These are phyloP conservation scores for Leptocoma aspasia DNA, from an alignment of 2,113 vertebrate species.

Conservation along the genomic window DNA sequence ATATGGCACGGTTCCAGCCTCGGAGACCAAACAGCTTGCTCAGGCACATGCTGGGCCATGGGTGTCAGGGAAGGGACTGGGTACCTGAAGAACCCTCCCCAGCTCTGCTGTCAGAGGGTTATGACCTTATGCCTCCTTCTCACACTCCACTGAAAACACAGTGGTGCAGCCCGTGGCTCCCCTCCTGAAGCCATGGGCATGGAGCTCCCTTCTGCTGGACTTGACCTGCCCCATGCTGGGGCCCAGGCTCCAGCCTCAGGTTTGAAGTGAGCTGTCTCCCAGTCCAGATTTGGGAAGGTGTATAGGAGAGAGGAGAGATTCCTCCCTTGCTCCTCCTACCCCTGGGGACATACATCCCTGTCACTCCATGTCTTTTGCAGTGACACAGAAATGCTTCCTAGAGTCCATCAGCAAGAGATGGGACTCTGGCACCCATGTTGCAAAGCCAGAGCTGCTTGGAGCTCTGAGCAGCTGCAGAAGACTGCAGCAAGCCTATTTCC, in stretches of 20 bases:
- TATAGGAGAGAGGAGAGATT: not conserved
- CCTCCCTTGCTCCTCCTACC: not conserved
- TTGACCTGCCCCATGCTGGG: not conserved
- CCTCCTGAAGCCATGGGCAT: not conserved
- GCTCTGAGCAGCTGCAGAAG: not conserved
- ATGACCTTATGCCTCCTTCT: not conserved
- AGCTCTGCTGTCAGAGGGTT: not conserved
- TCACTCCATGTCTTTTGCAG: not conserved
- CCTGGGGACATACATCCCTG: fast-evolving
- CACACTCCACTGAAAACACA: not conserved
- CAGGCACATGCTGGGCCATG: not conserved
- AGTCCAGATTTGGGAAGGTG: not conserved
- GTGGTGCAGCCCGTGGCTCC: fast-evolving
- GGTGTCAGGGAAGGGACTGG: not conserved
- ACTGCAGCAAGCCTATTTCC: not conserved
- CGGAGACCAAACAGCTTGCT: not conserved
- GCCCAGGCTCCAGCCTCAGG: not conserved
- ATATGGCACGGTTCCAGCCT: not conserved
- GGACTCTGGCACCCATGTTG: fast-evolving
- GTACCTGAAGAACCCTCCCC: fast-evolving
- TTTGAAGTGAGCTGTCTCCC: fast-evolving
- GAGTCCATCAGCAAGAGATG: fast-evolving
- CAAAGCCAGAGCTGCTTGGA: not conserved
- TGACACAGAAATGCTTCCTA: not conserved
- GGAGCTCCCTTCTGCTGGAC: not conserved